Evolutionary conservation across 2,113 vertebrate genomes (phyloP), one percentile per base, ranked within the genome.

Genomic region (Eurystomus gularis): DNA sequence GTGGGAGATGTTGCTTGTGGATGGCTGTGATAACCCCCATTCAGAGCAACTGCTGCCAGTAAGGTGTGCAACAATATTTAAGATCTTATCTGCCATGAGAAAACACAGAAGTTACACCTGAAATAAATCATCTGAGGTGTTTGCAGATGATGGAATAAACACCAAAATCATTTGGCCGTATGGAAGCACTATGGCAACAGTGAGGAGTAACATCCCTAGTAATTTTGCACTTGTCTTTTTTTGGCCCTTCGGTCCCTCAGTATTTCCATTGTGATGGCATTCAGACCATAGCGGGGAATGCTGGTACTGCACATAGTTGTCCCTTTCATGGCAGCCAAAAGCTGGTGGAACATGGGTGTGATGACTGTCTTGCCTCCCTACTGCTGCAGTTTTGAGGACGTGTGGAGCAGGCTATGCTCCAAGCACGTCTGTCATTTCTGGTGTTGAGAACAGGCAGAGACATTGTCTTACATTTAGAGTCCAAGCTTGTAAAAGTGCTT

Each of bases 161-260:
- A 10, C 40, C 31, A 33, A 23, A 64, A 58, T 58, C 23, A 6
- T 42, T 86, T 68, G 65, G 7, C 77, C 35, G 11, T n/a, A 33
- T 33, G 73, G 57, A 42, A 84, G 40, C 40, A 11, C 42, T 55
- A 1, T 11, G 29, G 57, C 44, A 94, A 44, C 13, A 48, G 23
- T 7, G 18, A 83, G 52, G 58, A n/a, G 7, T 40, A 49, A 52
- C 17, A 37, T 28, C 24, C 12, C 13, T 62, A 58, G 37, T 13
- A 33, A 31, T 46, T 31, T 82, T 54, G 21, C 44, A 9, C n/a
- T 80, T 65, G 5, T 19, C 23, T 29, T 51, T 82, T 48, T 88
- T 70, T 4, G 0, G 13, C 12, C 20, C 17, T 71, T 61, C 1
- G 0, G 13, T 64, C 49, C 37, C 39, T 64, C 75, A n/a, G 0